Percentiles rank a stretch among this genome's conserved stretches.
phyloP scores from a whole-genome alignment of 2,888 invertebrate species.

The Nemoura dubitans region DNA sequence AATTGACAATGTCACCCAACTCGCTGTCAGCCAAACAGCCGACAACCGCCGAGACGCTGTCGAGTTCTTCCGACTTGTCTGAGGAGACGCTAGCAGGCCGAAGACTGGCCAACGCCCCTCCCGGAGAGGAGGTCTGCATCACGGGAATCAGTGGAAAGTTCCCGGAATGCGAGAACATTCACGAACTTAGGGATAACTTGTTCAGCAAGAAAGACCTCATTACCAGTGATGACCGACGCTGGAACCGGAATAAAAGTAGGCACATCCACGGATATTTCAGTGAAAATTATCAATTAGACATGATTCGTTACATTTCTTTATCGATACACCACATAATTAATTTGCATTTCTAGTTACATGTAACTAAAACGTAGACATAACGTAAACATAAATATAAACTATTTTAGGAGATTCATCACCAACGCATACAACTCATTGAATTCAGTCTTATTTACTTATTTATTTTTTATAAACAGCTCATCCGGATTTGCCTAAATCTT shows the following conservation, averaged over 20 bases:
- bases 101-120: constrained; percentile 65
- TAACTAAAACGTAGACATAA: constrained; percentile 13
- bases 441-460: neutral
- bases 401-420: too few species aligned
- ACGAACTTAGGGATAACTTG: constrained; percentile 74
- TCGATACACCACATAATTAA: neutral
- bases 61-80: neutral
- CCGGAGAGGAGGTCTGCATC: constrained; percentile 72
- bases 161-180: constrained; percentile 79
- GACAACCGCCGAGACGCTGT: neutral
- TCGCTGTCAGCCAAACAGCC: neutral
- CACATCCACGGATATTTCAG: neutral
- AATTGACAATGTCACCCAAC: neutral
- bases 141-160: constrained; percentile 70
- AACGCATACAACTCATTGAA: too few species aligned
- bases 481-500: constrained; percentile 77
- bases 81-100: constrained; percentile 58
- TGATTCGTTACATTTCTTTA: too few species aligned
- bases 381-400: too few species aligned
- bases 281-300: too few species aligned
- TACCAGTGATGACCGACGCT: constrained; percentile 60
- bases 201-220: constrained; percentile 71
- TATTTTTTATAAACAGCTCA: constrained; percentile 57
- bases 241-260: constrained; percentile 56
- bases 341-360: neutral